These are phyloP conservation scores for Emmelina monodactyla DNA, from an alignment of 2,888 invertebrate genomes.

Conservation along the genomic window DNA sequence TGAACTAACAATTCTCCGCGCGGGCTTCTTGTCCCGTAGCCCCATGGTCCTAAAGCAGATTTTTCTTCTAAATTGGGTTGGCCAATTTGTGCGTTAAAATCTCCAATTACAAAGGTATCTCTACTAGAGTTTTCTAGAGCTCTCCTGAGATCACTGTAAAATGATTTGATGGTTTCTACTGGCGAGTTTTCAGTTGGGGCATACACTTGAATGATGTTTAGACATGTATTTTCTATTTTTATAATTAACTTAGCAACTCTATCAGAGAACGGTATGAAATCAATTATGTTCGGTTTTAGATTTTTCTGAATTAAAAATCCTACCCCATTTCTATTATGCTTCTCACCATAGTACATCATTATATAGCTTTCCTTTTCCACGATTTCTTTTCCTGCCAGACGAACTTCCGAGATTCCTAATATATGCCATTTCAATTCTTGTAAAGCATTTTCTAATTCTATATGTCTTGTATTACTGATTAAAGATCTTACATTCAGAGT, in stretches of 20 bases:
- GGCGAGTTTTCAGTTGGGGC: background rate
- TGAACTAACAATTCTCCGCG: slow-evolving; percentile 5
- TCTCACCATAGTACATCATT: slow-evolving; percentile 5
- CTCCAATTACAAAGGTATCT: slow-evolving; percentile 5
- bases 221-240: slow-evolving; percentile 2
- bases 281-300: slow-evolving; percentile 9
- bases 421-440: slow-evolving; percentile 3
- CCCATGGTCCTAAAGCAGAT: slow-evolving; percentile 1
- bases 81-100: slow-evolving; percentile 5
- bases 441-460: background rate
- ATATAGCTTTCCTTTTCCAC: slow-evolving; percentile 1
- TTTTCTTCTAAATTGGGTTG: background rate
- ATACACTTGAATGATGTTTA: slow-evolving; percentile 6
- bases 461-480: background rate
- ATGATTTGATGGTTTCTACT: background rate
- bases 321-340: slow-evolving; percentile 6
- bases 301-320: slow-evolving; percentile 11
- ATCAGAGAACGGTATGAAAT: slow-evolving; percentile 8
- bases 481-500: slow-evolving; percentile 2
- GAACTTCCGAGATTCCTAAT: slow-evolving; percentile 6
- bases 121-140: slow-evolving; percentile 6
- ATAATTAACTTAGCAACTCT: slow-evolving; percentile 3
- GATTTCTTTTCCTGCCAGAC: slow-evolving; percentile 3
- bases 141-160: slow-evolving; percentile 7
- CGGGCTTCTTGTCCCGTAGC: slow-evolving; percentile 1